phyloP scores from a whole-genome alignment of 2,797 vertebrate genomes.

The Microchirus variegatus region DNA sequence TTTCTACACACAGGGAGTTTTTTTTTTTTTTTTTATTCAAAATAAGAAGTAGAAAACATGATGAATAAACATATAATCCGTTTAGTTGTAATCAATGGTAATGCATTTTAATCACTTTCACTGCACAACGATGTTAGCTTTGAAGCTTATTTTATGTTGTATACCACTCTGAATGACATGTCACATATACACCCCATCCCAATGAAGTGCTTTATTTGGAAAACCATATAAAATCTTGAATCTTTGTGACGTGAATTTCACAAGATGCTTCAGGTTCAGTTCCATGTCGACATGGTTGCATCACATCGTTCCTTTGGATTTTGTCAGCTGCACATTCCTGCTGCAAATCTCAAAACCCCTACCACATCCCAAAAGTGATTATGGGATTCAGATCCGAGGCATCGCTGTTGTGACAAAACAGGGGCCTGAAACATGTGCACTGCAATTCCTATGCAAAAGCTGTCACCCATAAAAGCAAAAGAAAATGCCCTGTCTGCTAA shows the following conservation, averaged over 20 bases:
- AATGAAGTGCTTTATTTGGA: background rate
- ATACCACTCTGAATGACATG: background rate
- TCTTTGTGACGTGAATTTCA: no score
- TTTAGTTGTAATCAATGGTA: background rate
- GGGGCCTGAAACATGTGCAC: no score
- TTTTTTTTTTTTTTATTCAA: slow-evolving; percentile 17
- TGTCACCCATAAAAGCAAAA: no score
- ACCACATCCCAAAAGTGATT: no score
- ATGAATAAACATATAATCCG: slow-evolving; percentile 6
- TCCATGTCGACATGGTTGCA: background rate
- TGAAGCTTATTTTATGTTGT: background rate
- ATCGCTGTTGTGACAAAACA: no score
- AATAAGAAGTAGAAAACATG: slow-evolving; percentile 9
- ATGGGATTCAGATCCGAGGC: no score
- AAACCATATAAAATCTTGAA: background rate
- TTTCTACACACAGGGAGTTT: slow-evolving; percentile 1
- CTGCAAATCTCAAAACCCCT: no score
- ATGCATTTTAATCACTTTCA: slow-evolving; percentile 9
- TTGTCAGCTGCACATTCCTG: no score
- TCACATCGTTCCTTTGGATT: background rate
- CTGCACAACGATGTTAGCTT: background rate
- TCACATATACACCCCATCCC: background rate
- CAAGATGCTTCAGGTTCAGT: background rate
- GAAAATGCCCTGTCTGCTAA: background rate
- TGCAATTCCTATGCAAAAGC: no score